Base-by-base conservation (phyloP, 2,113 vertebrate genomes). In the Pelecanoides urinatrix region DNA sequence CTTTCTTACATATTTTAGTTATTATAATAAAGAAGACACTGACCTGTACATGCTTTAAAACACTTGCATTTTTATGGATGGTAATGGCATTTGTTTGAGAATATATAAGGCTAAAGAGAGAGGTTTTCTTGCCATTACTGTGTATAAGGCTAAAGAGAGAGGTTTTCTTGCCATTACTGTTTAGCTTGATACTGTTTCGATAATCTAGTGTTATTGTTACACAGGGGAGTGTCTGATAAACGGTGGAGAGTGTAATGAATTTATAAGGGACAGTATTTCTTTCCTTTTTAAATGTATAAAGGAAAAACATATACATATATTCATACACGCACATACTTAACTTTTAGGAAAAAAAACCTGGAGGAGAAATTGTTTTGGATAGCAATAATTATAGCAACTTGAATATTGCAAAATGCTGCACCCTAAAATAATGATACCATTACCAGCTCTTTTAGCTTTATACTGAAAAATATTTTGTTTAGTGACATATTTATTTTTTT, bases 401-500 rank as follows among this genome's bases (percentile, higher is more conserved):
- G 58, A 75, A 59, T 50, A 59, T 5, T 66, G 30, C 63, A 77
- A 17, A 66, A 58, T 62, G 36, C 87, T 79, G 59, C 93, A 30
- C 82, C 75, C 71, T 84, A 22, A 93, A 91, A 40, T 36, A 87
- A 15, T 27, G 36, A 50, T 72, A 30, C 44, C 67, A 12, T 70
- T 95, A 79, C 56, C 62, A 78, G 72, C 83, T 93, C 50, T 38
- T 55, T 61, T 74, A 88, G 63, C 86, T 92, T 82, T 7, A 10
- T 90, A 45, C 77, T 75, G 75, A 62, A 71, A 62, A 92, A 53
- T 63, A 27, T 88, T 95, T 86, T 68, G 38, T 91, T 96, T 63
- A 96, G 83, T 90, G 87, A 83, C 65, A 62, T 78, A 27, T 95
- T 71, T 89, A 12, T 94, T n/a, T 25, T 50, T 83, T 88, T 81